Percentiles rank a stretch among this genome's conserved stretches.
phyloP scores from a whole-genome alignment of 1,140 invertebrate genomes.

The Heliconius eleuchia region DNA sequence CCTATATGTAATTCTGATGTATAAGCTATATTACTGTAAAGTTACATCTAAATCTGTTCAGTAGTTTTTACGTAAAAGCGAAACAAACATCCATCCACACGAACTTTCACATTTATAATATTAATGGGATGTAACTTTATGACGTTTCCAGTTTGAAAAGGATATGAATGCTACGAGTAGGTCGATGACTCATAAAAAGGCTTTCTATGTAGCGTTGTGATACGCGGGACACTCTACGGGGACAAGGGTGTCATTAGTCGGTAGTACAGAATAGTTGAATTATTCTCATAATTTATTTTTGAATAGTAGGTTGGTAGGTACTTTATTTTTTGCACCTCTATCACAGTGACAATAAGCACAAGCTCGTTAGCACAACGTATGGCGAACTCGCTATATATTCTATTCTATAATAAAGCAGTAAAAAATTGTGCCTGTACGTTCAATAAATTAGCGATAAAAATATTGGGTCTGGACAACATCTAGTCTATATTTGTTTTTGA shows the following conservation, averaged over 20 bases:
- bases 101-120: no score
- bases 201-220: conserved; percentile 59
- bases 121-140: background rate
- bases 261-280: conserved; percentile 47
- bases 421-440: no score
- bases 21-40: no score
- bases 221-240: conserved; percentile 47
- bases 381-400: background rate
- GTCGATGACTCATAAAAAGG: conserved; percentile 72
- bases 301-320: background rate
- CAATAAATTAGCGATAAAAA: no score
- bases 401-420: background rate
- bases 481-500: no score
- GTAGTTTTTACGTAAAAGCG: no score
- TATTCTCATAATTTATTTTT: conserved; percentile 17
- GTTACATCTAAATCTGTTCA: no score
- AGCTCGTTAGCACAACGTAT: conserved; percentile 13
- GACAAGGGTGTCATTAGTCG: conserved; percentile 53
- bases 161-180: conserved; percentile 36
- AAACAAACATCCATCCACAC: no score
- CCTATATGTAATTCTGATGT: no score
- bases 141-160: conserved; percentile 28
- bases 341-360: background rate
- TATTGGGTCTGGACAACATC: no score
- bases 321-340: background rate